phyloP scores from a whole-genome alignment of 2,888 invertebrate genomes.

The Cerastis rubricosa region DNA sequence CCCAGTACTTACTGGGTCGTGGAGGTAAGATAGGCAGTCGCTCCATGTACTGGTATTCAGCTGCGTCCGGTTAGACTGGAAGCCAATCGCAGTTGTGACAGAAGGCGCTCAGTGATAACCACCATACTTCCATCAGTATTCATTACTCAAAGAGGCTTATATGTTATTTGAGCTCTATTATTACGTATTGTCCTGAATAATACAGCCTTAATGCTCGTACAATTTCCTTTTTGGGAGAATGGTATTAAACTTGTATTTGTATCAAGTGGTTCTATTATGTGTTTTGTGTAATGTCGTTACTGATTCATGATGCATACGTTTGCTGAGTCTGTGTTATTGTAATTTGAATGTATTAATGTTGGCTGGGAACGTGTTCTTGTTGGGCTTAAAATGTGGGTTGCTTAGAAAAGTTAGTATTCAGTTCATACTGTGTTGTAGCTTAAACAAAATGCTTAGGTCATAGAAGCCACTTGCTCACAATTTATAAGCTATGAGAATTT shows the following conservation, averaged over 20 bases:
- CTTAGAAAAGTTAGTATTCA: not conserved
- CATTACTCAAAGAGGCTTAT: constrained; percentile 60
- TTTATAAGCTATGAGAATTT: not conserved
- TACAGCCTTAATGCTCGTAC: constrained; percentile 26
- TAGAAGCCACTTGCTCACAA: not conserved
- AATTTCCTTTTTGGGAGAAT: constrained; percentile 40
- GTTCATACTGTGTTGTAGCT: not conserved
- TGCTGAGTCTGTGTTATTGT: constrained; percentile 9
- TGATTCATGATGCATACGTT: constrained; percentile 23
- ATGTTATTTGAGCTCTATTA: constrained; percentile 56
- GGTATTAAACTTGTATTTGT: constrained; percentile 43
- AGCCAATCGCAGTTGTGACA: not conserved
- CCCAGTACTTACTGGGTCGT: not conserved
- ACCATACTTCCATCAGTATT: constrained; percentile 49
- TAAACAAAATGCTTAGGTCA: not conserved
- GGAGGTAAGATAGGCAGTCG: not conserved
- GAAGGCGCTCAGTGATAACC: constrained; percentile 36
- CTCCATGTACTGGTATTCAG: not conserved
- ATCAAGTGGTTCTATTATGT: constrained; percentile 16
- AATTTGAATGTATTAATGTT: constrained; percentile 12
- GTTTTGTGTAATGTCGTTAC: constrained; percentile 28
- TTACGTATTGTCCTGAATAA: constrained; percentile 52
- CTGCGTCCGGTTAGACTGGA: not conserved
- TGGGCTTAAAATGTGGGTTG: not conserved
- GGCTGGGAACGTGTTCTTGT: constrained; percentile 1